Evolutionary conservation across 1,140 invertebrate species (phyloP).

Genomic region (Drosophila arizonae): DNA sequence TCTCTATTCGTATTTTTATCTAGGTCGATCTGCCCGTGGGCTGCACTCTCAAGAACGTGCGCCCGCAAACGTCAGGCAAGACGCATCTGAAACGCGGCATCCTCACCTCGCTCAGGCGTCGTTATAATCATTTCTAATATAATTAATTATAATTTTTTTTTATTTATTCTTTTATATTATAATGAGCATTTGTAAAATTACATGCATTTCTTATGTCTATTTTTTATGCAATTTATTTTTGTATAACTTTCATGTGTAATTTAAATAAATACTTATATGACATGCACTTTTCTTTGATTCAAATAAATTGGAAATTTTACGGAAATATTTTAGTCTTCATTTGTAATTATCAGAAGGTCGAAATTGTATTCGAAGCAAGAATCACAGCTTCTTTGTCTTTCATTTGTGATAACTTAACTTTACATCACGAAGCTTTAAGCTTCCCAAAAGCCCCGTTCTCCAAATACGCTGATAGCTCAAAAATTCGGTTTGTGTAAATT

Average conservation of each 20-base stretch:
- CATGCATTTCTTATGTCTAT: conserved; percentile 17
- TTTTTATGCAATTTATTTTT: conserved; percentile 41
- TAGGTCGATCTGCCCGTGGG: conserved; percentile 73
- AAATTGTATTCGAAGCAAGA: too few relatives aligned
- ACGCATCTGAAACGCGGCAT: conserved; percentile 55
- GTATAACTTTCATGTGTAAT: conserved; percentile 43
- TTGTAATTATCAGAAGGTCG: too few relatives aligned
- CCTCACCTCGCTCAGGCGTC: conserved; percentile 69
- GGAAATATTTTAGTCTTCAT: too few relatives aligned
- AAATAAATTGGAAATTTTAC: neutral
- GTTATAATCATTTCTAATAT: conserved; percentile 47
- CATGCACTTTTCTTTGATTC: neutral
- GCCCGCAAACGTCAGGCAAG: conserved; percentile 49
- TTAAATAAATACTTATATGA: conserved; percentile 48
- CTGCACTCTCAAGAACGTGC: conserved; percentile 75
- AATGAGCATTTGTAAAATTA: conserved; percentile 12
- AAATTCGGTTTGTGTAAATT: conserved; percentile 22
- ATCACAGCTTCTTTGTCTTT: too few relatives aligned
- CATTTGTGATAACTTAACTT: too few relatives aligned
- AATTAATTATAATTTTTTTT: conserved; percentile 3
- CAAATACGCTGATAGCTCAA: neutral
- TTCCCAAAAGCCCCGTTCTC: too few relatives aligned
- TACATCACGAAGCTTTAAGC: too few relatives aligned
- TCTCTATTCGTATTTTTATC: conserved; percentile 13
- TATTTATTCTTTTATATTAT: neutral